A percentile compares a stretch with the other conserved stretches of the same genome.
Conservation (phyloP, 2,113 vertebrate species). For the Tragulus kanchil region DNA sequence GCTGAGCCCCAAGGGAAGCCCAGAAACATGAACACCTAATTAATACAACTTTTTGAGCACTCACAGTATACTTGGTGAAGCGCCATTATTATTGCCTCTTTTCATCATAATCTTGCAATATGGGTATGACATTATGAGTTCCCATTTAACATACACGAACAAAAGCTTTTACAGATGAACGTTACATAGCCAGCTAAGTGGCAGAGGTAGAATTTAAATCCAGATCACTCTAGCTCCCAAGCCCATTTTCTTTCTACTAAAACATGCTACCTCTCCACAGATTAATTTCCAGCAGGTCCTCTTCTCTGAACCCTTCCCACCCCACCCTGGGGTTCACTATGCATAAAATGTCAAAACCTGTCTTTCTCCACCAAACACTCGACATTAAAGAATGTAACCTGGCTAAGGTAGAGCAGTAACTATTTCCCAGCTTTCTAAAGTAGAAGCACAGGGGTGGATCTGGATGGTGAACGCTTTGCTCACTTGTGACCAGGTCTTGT, state of each 20-base stretch:
- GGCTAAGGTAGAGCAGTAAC: neutral
- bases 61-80: neutral
- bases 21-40: neutral
- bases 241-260: constrained; percentile 6
- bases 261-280: neutral
- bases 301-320: neutral
- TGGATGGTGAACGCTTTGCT: neutral
- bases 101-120: neutral
- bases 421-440: neutral
- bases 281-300: constrained; percentile 11
- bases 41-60: neutral
- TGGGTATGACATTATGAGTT: neutral
- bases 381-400: neutral
- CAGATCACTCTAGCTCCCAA: constrained; percentile 9
- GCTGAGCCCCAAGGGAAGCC: neutral
- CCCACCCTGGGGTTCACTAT: neutral
- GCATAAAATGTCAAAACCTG: constrained; percentile 21
- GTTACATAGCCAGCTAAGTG: neutral
- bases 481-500: neutral
- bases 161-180: constrained; percentile 9
- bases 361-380: constrained; percentile 39
- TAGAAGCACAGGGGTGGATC: neutral
- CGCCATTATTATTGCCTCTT: neutral
- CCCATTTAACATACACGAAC: neutral
- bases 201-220: constrained; percentile 34